These are phyloP conservation scores for Galago senegalensis DNA, from an alignment of 2,797 vertebrate species.

Conservation along the genomic window DNA sequence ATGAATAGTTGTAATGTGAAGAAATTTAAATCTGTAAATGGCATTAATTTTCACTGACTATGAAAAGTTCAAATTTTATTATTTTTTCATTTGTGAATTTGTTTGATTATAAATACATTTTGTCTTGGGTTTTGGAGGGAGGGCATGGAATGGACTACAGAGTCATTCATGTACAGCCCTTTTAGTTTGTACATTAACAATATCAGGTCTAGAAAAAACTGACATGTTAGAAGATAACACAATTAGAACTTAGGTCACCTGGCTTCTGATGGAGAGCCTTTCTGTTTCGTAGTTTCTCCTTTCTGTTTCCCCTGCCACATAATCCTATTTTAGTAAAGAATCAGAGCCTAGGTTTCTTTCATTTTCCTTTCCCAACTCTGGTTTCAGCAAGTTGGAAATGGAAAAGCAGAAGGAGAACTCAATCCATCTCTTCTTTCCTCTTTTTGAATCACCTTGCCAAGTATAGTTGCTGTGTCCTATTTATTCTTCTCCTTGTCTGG, in stretches of 20 bases:
- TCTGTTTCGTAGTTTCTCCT: neutral
- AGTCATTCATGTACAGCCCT: neutral
- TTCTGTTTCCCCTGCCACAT: neutral
- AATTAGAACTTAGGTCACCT: neutral
- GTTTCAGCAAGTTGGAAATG: slow-evolving; percentile 75
- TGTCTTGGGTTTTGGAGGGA: neutral
- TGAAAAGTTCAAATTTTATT: neutral
- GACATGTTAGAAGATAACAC: neutral
- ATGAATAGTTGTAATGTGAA: neutral
- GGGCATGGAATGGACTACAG: neutral
- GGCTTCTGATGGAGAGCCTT: neutral
- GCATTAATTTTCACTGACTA: slow-evolving; percentile 11
- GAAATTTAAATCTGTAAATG: neutral
- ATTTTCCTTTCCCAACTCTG: slow-evolving; percentile 1
- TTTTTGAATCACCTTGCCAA: slow-evolving; percentile 73
- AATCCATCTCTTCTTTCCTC: slow-evolving; percentile 68
- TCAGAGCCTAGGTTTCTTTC: neutral
- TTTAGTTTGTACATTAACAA: slow-evolving; percentile 21
- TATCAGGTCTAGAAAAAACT: neutral
- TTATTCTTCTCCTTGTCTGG: slow-evolving; percentile 65
- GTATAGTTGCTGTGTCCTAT: slow-evolving; percentile 54
- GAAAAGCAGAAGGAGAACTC: slow-evolving; percentile 54
- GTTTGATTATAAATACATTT: slow-evolving; percentile 43
- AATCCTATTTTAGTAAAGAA: slow-evolving; percentile 55
- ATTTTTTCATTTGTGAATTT: slow-evolving; percentile 28